Percentiles rank a stretch among this genome's conserved stretches.
Conservation (phyloP, 2,797 vertebrate species). For the Pantherophis vulpinus region DNA sequence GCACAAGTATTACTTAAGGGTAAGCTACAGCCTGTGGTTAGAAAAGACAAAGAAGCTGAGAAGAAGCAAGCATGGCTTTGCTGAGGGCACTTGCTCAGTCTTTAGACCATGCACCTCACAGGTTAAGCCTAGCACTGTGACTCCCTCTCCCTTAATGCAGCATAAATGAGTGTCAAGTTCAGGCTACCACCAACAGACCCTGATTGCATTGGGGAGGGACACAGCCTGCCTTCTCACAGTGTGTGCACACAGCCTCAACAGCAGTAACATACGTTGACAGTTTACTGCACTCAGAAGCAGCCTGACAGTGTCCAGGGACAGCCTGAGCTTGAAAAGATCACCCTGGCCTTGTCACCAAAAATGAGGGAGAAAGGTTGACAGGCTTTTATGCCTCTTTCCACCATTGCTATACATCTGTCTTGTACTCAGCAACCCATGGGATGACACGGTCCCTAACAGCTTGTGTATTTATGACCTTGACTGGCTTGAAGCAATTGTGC, state of each 20-base stretch:
- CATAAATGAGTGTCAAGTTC: constrained; percentile 6
- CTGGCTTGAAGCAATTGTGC: background rate
- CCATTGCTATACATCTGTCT: background rate
- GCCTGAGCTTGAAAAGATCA: background rate
- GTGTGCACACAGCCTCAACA: background rate
- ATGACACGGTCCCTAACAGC: background rate
- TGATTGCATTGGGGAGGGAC: background rate
- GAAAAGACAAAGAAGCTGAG: background rate
- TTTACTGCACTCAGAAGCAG: background rate
- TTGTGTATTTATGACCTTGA: background rate
- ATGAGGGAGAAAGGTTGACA: background rate
- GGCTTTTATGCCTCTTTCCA: background rate
- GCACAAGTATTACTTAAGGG: background rate
- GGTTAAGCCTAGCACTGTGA: background rate
- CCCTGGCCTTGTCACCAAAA: background rate
- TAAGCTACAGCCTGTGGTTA: background rate
- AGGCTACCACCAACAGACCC: background rate
- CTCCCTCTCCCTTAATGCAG: background rate
- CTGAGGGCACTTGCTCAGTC: background rate
- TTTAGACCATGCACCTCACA: background rate
- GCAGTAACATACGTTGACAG: constrained; percentile 9
- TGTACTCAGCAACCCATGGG: background rate
- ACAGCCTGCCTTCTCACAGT: background rate
- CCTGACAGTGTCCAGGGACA: background rate
- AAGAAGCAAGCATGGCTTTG: background rate